Percentiles rank a stretch among this genome's conserved stretches.
These are phyloP conservation scores for Hephaestus fuliginosus DNA, from an alignment of 2,797 vertebrate genomes.

Conservation along the genomic window DNA sequence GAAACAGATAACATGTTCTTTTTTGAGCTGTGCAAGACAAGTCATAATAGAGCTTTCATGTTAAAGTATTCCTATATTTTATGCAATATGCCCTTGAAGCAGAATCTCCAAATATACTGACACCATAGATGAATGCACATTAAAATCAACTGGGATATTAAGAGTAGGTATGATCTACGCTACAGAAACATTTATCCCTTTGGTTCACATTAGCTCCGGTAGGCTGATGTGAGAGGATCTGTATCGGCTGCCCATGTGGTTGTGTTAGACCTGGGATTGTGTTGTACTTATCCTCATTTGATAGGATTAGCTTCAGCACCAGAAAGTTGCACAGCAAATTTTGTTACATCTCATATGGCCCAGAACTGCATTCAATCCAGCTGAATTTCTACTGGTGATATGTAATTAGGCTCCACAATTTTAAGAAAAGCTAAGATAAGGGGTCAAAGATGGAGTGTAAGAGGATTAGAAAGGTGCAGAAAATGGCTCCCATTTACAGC, in stretches of 20 bases:
- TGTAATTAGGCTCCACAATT: conserved; percentile 67
- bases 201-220: conserved; percentile 47
- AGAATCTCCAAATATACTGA: not conserved
- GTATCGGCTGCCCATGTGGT: conserved; percentile 63
- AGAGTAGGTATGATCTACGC: conserved; percentile 3
- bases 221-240: conserved; percentile 55
- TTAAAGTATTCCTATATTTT: not conserved
- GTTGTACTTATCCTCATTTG: conserved; percentile 75
- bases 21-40: not conserved
- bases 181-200: conserved; percentile 29
- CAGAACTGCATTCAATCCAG: conserved; percentile 47
- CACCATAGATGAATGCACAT: not conserved
- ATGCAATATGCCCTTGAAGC: not conserved
- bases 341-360: conserved; percentile 54
- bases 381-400: conserved; percentile 48
- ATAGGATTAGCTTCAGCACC: conserved; percentile 77
- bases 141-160: not conserved
- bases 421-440: conserved; percentile 56
- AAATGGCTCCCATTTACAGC: conserved; percentile 46
- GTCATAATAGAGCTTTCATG: not conserved
- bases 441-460: conserved; percentile 55
- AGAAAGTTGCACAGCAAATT: conserved; percentile 55
- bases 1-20: not conserved
- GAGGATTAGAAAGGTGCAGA: conserved; percentile 68
- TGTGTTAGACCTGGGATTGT: conserved; percentile 76